Base-by-base conservation (phyloP, 2,113 vertebrate genomes). In the Thalassarche chlororhynchos region DNA sequence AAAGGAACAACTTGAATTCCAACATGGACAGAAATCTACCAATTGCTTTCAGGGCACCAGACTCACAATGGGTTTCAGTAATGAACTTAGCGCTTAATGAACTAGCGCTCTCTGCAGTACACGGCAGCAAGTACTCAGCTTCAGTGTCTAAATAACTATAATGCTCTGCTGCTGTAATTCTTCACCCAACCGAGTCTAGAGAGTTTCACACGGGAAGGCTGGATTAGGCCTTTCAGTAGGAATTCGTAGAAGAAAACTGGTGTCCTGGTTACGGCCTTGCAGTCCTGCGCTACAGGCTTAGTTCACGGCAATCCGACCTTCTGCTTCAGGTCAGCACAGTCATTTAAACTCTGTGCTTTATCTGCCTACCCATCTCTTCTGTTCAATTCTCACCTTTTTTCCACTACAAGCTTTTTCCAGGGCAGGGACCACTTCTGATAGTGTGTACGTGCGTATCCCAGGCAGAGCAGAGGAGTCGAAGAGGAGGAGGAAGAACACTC, bases 71-170 rank as follows among this genome's bases (percentile, higher is more conserved):
- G 15, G 13, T 49, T 77, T 89, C 69, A 25, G 31, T 28, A 36
- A 34, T n/a, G n/a, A n/a, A n/a, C n/a, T n/a, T n/a, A n/a, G n/a
- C 46, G 42, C 31, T 10, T 44, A 77, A 54, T 0, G 0, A 71
- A 44, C 31, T 17, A 31, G 14, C 17, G 9, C 42, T 21, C 61
- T 57, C 14, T 60, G 32, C 51, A 38, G 57, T 18, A 31, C 17
- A 1, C 13, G 12, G n/a, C 61, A 91, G 47, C 15, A 47, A 62
- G 32, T 7, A n/a, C 4, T 65, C 57, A 60, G 13, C 38, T 47
- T n/a, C 17, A 25, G 12, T 1, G 8, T 9, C 51, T 13, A 29
- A 17, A 9, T 19, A 52, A 17, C 44, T 24, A 11, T 19, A 65
- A n/a, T 8, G 26, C 19, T 47, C 31, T 62, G 24, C 15, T n/a